Evolutionary conservation across 2,113 vertebrate species (phyloP).

Genomic region (Arenaria interpres): DNA sequence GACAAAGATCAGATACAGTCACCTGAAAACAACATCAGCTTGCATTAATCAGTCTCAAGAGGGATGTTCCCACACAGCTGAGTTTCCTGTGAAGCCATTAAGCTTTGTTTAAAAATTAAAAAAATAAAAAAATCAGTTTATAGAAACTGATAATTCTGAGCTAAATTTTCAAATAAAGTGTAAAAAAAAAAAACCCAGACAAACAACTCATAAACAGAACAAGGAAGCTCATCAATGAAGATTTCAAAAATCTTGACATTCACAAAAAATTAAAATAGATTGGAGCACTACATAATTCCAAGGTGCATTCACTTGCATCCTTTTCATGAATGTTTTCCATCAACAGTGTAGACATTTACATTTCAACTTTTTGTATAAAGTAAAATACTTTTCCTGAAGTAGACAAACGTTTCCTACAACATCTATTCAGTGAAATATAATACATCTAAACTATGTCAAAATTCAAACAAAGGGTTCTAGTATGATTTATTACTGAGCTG

Average conservation of each 20-base stretch:
- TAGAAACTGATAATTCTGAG: background rate
- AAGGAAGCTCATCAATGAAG: background rate
- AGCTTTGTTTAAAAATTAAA: background rate
- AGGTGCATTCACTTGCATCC: background rate
- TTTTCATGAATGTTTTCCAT: background rate
- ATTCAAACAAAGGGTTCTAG: background rate
- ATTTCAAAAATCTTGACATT: background rate
- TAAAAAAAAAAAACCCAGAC: background rate
- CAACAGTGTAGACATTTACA: background rate
- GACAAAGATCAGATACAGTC: background rate
- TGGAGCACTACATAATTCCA: accelerated
- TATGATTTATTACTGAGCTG: background rate
- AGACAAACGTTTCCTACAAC: background rate
- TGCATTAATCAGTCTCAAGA: background rate
- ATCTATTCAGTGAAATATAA: background rate
- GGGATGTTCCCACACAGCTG: background rate
- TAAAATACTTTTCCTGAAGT: background rate
- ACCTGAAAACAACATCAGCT: background rate
- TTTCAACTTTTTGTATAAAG: background rate
- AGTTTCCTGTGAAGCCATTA: background rate
- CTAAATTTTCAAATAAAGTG: background rate
- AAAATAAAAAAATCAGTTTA: background rate
- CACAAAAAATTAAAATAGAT: background rate
- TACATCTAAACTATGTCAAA: background rate
- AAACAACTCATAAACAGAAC: background rate